Conservation (phyloP, 2,888 invertebrate genomes). For the Microctonus brassicae region DNA sequence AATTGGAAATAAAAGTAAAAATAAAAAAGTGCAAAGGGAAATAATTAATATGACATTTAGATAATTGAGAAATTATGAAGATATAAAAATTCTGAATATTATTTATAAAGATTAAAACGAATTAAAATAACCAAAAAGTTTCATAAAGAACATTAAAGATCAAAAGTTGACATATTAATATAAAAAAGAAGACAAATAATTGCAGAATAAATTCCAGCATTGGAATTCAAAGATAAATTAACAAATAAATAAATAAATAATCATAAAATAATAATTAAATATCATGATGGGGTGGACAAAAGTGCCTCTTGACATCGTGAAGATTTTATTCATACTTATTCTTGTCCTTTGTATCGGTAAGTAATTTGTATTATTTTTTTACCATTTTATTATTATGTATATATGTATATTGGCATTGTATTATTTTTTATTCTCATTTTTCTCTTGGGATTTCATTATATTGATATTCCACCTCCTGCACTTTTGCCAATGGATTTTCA, state of each 20-base stretch:
- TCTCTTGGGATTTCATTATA: no score
- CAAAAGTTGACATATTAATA: not conserved
- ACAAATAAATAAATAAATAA: not conserved
- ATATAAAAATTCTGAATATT: no score
- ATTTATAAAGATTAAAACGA: no score
- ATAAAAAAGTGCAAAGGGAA: not conserved
- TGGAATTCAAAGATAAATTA: not conserved
- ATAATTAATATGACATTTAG: no score
- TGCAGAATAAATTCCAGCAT: not conserved
- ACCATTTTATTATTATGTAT: no score
- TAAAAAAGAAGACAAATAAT: not conserved
- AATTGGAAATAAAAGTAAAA: not conserved
- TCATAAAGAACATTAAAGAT: not conserved
- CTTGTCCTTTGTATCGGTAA: slow-evolving; percentile 44
- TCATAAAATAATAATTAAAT: not conserved
- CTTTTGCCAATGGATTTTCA: no score
- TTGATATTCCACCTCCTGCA: no score
- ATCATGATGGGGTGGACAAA: slow-evolving; percentile 31
- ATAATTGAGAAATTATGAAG: no score
- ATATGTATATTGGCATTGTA: no score
- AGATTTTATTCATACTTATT: slow-evolving; percentile 31
- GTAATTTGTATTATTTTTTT: not conserved
- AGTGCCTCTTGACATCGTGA: slow-evolving; percentile 19
- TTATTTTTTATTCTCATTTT: no score
- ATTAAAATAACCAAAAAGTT: no score